Evolutionary conservation across 2,113 vertebrate species (phyloP).

Genomic region (Erythrolamprus reginae): DNA sequence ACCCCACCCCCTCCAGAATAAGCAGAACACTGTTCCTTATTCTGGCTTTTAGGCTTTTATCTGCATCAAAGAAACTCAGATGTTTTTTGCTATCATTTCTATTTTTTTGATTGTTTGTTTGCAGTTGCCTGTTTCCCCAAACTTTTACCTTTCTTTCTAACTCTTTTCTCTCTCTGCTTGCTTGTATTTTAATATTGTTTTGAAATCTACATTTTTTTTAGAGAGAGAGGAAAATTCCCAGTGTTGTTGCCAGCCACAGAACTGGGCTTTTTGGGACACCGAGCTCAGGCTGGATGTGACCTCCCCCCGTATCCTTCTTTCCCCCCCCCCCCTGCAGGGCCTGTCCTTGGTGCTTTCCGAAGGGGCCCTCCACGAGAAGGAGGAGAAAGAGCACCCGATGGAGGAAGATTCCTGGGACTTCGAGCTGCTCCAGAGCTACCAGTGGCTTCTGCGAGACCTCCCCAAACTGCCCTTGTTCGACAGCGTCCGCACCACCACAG

Average conservation of each 20-base stretch:
- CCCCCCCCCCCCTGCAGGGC: conserved; percentile 71
- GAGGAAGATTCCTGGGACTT: conserved; percentile 85
- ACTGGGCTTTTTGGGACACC: not conserved
- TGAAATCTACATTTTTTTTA: too few species aligned
- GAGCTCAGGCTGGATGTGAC: not conserved
- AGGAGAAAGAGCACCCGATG: conserved; percentile 88
- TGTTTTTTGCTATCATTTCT: too few species aligned
- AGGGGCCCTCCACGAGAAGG: conserved; percentile 81
- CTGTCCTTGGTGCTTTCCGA: conserved; percentile 90
- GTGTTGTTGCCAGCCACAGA: not conserved
- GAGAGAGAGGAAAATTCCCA: too few species aligned
- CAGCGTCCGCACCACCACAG: conserved; percentile 85
- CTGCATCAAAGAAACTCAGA: too few species aligned
- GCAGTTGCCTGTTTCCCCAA: too few species aligned
- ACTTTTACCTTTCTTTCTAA: too few species aligned
- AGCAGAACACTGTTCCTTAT: too few species aligned
- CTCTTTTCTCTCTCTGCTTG: too few species aligned
- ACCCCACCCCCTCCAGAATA: too few species aligned
- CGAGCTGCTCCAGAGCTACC: conserved; percentile 84
- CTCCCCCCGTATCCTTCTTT: not conserved
- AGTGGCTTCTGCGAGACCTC: conserved; percentile 91
- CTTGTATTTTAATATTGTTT: too few species aligned
- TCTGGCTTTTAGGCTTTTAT: too few species aligned
- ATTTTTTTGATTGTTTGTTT: too few species aligned
- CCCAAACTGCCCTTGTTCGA: conserved; percentile 89